Evolutionary conservation across 2,797 vertebrate species (phyloP), one percentile per base, ranked within the genome.

Genomic region (Caiman crocodilus): DNA sequence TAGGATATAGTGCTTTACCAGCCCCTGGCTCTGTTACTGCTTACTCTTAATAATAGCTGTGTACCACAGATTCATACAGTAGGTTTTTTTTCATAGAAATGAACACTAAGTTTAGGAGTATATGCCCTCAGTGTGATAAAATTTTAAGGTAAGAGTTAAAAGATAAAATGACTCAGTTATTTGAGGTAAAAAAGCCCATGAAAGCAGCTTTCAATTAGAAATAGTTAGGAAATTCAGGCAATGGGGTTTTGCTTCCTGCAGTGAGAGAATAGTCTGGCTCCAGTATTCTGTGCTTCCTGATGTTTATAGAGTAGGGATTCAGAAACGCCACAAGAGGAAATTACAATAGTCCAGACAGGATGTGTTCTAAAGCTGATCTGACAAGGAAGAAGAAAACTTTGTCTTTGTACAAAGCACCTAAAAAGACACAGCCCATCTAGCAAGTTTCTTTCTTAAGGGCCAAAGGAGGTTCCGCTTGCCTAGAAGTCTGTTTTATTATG

Each of bases 121-220:
- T 1, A 30, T 18, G 35, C 71, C 10, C 0, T 14, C 1, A 28
- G n/a, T 17, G n/a, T 63, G 0, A 14, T 3, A 14, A 59, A 0
- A 2, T 23, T 64, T 14, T n/a, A 5, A 12, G n/a, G 55, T 1
- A 14, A 5, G 20, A 0, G 26, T 75, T 14, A 0, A 5, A 18
- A 79, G 77, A 21, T 50, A 26, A 79, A 65, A 50, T 1, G 18
- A 28, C 2, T 61, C 58, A 50, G 42, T 50, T 25, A 50, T 25
- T 25, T 14, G 35, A 14, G 4, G 23, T 50, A 42, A 73, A 73
- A 5, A 25, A 35, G 21, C 21, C 2, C 25, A 9, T 0, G 0
- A 59, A 80, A 60, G 1, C 0, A 0, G 90, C 0, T 76, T 81
- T n/a, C 67, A 2, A 21, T 2, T n/a, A 4, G 69, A 4, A 42